Evolutionary conservation across 2,888 invertebrate genomes (phyloP), one percentile per base, ranked within the genome.

Genomic region (Lepidocyrtoides sp.): DNA sequence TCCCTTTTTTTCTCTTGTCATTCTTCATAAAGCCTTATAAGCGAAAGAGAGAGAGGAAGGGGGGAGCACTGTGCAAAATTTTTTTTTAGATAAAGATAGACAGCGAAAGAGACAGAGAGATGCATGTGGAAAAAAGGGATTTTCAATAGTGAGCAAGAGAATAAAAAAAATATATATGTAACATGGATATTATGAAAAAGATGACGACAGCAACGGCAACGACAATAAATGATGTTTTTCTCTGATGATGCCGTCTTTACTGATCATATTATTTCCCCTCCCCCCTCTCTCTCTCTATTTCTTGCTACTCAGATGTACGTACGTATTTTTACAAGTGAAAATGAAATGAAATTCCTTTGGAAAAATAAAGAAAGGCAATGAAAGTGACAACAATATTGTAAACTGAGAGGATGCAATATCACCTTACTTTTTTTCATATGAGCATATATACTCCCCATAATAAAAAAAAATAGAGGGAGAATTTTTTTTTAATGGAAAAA

Each of bases 271-370:
- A n/a, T n/a, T n/a, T 17, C 17, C 17, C 54, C 7, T 36, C n/a
- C n/a, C n/a, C n/a, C n/a, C 32, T 66, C 17, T 66, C 29, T 29
- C 63, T 4, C 29, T n/a, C 17, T n/a, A 14, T 8, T 12, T 26
- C n/a, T 51, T 12, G 51, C n/a, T 1, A 57, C 69, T 75, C 63
- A 51, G 63, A 20, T 66, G 81, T n/a, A n/a, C n/a, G n/a, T n/a
- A n/a, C n/a, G n/a, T n/a, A n/a, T n/a, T 69, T 83, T 69, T 57
- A 29, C 54, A 82, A 89, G 83, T 75, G 82, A 82, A 82, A 83
- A 89, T 83, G 83, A 89, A 83, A 89, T 82, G 83, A 89, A 83
- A 89, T 82, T 89, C 89, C 17, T 54, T 66, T 63, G 12, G n/a
- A n/a, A n/a, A 54, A 17, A 32, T 32, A 66, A 57, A 20, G 7